These are phyloP conservation scores for Hypocryptadius cinnamomeus DNA, from an alignment of 2,113 vertebrate genomes.

Conservation along the genomic window DNA sequence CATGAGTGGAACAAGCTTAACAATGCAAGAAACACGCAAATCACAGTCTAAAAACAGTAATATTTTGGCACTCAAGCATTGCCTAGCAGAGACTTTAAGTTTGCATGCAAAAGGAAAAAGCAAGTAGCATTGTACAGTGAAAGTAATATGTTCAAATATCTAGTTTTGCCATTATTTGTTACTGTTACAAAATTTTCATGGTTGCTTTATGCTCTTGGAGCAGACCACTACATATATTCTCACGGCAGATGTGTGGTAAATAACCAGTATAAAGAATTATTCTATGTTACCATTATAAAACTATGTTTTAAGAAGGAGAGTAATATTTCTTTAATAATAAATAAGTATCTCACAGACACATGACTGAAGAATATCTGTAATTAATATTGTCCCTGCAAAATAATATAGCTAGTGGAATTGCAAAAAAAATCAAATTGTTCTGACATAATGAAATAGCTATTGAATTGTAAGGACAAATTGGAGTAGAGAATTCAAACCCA, in stretches of 20 bases:
- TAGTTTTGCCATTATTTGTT: not conserved
- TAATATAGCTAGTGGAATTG: not conserved
- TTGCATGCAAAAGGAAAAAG: not conserved
- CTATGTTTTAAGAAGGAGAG: not conserved
- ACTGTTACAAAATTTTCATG: not conserved
- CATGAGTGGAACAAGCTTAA: not conserved
- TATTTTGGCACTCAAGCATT: not conserved
- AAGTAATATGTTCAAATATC: not conserved
- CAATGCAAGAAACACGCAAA: not conserved
- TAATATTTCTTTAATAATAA: not conserved
- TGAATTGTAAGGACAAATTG: not conserved
- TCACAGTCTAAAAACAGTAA: not conserved
- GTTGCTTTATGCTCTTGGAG: not conserved
- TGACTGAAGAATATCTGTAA: not conserved
- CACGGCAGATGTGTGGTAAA: not conserved
- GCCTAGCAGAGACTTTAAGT: not conserved
- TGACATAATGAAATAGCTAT: not conserved
- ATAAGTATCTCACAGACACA: not conserved
- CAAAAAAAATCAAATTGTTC: not conserved
- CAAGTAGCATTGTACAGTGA: not conserved
- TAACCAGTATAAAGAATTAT: not conserved
- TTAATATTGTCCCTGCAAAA: not conserved
- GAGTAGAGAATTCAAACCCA: not conserved
- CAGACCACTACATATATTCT: not conserved
- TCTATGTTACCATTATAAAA: not conserved